These are phyloP conservation scores for Agriopis marginaria DNA, from an alignment of 2,888 invertebrate genomes.

Conservation along the genomic window DNA sequence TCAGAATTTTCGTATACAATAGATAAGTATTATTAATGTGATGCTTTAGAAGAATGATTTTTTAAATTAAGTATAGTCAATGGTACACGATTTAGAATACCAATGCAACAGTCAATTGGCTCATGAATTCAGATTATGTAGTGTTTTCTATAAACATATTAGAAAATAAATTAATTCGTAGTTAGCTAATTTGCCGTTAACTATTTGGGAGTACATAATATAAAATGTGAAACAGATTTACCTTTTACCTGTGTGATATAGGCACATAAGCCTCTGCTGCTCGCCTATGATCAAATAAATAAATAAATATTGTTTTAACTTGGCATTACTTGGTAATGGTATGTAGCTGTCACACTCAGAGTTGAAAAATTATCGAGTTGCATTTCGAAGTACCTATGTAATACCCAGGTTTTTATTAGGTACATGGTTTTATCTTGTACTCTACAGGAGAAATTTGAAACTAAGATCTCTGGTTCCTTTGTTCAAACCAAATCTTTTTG, in stretches of 20 bases:
- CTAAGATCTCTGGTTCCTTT: no score
- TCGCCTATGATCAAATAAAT: no score
- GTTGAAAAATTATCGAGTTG: background rate
- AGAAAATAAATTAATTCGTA: conserved; percentile 63
- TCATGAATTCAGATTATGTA: conserved; percentile 24
- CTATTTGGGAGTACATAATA: conserved; percentile 50
- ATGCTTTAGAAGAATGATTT: conserved; percentile 26
- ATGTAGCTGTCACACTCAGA: conserved; percentile 7
- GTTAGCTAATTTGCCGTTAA: conserved; percentile 77
- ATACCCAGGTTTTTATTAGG: no score
- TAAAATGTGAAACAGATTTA: conserved; percentile 9
- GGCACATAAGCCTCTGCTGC: no score
- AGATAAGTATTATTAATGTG: conserved; percentile 16
- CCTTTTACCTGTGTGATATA: background rate
- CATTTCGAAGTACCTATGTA: no score
- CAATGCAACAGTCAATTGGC: conserved; percentile 33
- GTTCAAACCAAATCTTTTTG: no score
- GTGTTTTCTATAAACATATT: conserved; percentile 43
- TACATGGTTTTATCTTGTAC: no score
- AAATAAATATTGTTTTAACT: conserved; percentile 30
- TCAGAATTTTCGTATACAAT: conserved; percentile 45
- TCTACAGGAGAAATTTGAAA: no score
- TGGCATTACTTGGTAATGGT: conserved; percentile 34
- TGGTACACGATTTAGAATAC: conserved; percentile 23
- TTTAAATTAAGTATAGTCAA: conserved; percentile 16